phyloP scores from a whole-genome alignment of 2,797 vertebrate genomes.

The Brachymystax lenok region DNA sequence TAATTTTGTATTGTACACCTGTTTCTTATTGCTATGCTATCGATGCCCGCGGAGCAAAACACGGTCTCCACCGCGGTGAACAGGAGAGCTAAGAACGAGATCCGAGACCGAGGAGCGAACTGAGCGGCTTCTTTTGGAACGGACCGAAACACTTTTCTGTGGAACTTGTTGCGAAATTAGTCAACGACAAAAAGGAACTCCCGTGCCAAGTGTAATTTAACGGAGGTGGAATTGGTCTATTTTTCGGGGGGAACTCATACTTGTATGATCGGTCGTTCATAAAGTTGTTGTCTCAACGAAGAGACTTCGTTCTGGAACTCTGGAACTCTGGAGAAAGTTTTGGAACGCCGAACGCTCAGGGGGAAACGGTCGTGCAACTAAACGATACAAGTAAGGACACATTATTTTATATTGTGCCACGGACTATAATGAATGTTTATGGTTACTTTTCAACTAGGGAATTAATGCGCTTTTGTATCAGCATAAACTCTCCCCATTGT shows the following conservation, averaged over 20 bases:
- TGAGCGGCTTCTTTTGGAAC: background rate
- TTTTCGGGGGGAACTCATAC: conserved; percentile 26
- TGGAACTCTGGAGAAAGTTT: background rate
- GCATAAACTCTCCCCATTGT: background rate
- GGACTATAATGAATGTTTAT: background rate
- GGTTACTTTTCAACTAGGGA: background rate
- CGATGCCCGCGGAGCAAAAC: background rate
- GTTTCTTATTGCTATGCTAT: conserved; percentile 28
- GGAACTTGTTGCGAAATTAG: conserved; percentile 21
- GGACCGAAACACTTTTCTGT: conserved; percentile 24
- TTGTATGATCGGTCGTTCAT: conserved; percentile 2
- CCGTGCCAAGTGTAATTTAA: conserved; percentile 6
- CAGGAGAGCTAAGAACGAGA: background rate
- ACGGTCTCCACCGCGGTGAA: background rate
- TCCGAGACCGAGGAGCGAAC: background rate
- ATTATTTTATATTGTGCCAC: background rate
- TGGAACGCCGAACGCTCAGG: background rate
- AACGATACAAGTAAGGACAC: background rate
- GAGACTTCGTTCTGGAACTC: background rate
- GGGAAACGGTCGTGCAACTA: background rate
- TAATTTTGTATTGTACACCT: conserved; percentile 40
- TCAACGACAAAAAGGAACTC: conserved; percentile 9
- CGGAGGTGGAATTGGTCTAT: conserved; percentile 32
- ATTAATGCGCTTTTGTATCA: background rate
- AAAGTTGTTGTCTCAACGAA: background rate